Base-by-base conservation (phyloP, 2,888 invertebrate genomes). In the Luffia ferchaultella region DNA sequence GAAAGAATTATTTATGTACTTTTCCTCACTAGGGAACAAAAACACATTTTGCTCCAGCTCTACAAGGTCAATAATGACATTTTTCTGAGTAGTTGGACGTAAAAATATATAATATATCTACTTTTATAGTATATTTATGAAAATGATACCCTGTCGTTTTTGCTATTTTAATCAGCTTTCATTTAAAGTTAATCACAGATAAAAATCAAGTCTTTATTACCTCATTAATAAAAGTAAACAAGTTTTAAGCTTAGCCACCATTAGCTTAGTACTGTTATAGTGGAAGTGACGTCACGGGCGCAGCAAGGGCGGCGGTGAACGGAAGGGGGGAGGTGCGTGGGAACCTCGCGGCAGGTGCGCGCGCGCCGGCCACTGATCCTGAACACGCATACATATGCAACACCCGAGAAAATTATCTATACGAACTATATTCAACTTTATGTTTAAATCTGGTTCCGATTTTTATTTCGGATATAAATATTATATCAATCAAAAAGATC, bases 291-390 rank as follows among this genome's bases (percentile, higher is more conserved):
- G 80, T 78, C 70, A 74, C 64, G 62, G 59, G 57, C 63, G 50
- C 56, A 51, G 56, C 48, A 56, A 57, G 62, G 51, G 59, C 52
- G 61, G 56, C 58, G 59, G 62, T 48, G 60, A 50, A 58, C 63
- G 55, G 63, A 62, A 63, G 65, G 65, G 61, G 61, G 60, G 71
- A 62, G 70, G 67, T 71, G 68, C 83, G 83, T 82, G 83, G 80
- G 82, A 82, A 82, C 77, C 64, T 57, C 64, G 76, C 79, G 79
- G 80, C 83, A 82, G 82, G 83, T 80, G 82, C 79, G 79, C 80
- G 72, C 69, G 72, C 70, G 74, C 73, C 74, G 82, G 80, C 77
- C 82, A 83, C 78, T 82, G 83, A 79, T 82, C 82, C 83, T 82
- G 76, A 72, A 73, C 77, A 64, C 73, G 59, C 71, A 68, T 73